Conservation (phyloP, 2,797 vertebrate species). For the Triplophysa yarkandensis region DNA sequence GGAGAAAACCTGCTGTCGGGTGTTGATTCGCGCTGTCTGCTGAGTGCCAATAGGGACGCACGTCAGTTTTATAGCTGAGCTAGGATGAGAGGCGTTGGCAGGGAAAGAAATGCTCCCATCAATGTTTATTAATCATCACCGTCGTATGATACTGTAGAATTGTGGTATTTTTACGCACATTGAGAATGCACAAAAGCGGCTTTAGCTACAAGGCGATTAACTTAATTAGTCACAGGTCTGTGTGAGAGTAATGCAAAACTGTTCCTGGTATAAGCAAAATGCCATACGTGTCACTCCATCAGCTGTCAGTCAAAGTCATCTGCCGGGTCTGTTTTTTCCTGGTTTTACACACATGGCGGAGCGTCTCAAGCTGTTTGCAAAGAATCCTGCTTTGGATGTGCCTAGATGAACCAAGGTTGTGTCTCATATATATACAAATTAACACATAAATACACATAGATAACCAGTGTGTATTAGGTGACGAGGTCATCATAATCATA, state of each 20-base stretch:
- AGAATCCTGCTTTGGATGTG: neutral
- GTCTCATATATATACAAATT: too few relatives aligned
- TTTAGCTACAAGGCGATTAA: conserved; percentile 55
- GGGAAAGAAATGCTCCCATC: conserved; percentile 61
- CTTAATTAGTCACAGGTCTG: conserved; percentile 67
- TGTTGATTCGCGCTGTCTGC: conserved; percentile 66
- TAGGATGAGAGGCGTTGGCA: conserved; percentile 65
- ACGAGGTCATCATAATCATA: neutral
- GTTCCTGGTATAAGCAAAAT: conserved; percentile 62
- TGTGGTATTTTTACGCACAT: conserved; percentile 62
- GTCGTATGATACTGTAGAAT: conserved; percentile 63
- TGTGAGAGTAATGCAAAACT: conserved; percentile 61
- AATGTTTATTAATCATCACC: conserved; percentile 68
- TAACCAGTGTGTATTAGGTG: too few relatives aligned
- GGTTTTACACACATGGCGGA: conserved; percentile 4
- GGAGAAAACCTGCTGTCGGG: conserved; percentile 65
- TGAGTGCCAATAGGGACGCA: conserved; percentile 60
- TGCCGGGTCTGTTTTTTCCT: conserved; percentile 44
- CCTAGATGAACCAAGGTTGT: conserved; percentile 3
- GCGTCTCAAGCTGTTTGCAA: conserved; percentile 42
- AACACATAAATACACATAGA: too few relatives aligned
- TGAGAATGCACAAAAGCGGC: conserved; percentile 51
- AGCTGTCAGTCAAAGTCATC: conserved; percentile 59
- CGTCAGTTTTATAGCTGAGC: conserved; percentile 61
- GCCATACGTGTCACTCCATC: conserved; percentile 54